Evolutionary conservation across 2,113 vertebrate genomes (phyloP).

Genomic region (Tringa solitaria): DNA sequence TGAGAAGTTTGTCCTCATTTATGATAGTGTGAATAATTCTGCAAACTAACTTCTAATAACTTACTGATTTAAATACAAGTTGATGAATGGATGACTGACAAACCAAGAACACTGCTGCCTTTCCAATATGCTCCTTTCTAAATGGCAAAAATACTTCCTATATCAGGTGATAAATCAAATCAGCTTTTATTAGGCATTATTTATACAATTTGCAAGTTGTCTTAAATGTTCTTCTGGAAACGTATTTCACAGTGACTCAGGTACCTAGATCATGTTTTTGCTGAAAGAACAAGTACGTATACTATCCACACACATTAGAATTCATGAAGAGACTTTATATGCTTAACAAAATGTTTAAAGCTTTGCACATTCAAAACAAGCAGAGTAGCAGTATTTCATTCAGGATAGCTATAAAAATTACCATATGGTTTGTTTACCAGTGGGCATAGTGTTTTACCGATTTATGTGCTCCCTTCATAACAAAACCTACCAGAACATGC

Average conservation of each 20-base stretch:
- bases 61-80: background rate
- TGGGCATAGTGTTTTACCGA: background rate
- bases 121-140: background rate
- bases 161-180: background rate
- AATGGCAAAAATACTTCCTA: background rate
- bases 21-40: background rate
- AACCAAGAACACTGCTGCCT: background rate
- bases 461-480: background rate
- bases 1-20: background rate
- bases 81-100: background rate
- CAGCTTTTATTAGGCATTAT: background rate
- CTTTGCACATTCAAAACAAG: background rate
- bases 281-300: background rate
- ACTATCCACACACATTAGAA: background rate
- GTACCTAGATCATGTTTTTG: background rate
- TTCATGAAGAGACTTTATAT: background rate
- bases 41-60: background rate
- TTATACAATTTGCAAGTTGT: background rate
- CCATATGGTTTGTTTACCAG: background rate
- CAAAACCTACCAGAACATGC: background rate
- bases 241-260: background rate
- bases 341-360: background rate
- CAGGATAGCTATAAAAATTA: background rate
- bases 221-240: background rate
- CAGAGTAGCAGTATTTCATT: background rate